Conservation (phyloP, 2,888 invertebrate genomes). For the Maniola hyperantus region DNA sequence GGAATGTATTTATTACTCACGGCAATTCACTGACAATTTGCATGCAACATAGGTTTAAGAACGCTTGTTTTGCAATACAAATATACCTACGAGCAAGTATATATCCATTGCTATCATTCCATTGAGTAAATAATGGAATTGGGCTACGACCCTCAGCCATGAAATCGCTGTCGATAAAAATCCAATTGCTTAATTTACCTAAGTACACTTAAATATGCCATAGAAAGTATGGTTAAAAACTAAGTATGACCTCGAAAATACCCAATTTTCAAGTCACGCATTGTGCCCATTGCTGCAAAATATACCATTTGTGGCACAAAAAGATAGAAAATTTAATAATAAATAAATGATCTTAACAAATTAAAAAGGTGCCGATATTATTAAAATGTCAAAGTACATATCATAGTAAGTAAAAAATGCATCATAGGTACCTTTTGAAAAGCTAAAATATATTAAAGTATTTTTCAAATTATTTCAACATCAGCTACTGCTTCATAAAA, state of each 20-base stretch:
- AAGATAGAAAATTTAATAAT: neutral
- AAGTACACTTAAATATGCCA: neutral
- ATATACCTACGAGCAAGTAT: neutral
- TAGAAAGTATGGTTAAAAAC: neutral
- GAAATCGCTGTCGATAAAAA: neutral
- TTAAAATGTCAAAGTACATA: neutral
- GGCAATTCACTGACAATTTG: constrained; percentile 50
- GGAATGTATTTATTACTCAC: constrained; percentile 47
- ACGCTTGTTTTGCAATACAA: neutral
- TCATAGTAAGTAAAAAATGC: neutral
- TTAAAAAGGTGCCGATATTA: constrained; percentile 5
- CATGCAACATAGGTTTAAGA: constrained; percentile 50
- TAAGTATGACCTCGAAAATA: neutral
- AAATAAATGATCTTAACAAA: constrained; percentile 7
- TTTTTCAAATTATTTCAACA: constrained; percentile 12
- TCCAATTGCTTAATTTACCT: neutral
- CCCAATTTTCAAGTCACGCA: neutral
- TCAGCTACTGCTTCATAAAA: constrained; percentile 17
- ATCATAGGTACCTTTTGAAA: constrained; percentile 4
- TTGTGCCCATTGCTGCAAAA: neutral
- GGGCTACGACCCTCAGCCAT: no score
- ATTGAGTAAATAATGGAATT: no score
- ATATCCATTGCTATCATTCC: no score
- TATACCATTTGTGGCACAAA: neutral
- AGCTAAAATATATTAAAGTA: constrained; percentile 5